Conservation (phyloP, 2,888 invertebrate genomes). For the Seladonia tumulorum region DNA sequence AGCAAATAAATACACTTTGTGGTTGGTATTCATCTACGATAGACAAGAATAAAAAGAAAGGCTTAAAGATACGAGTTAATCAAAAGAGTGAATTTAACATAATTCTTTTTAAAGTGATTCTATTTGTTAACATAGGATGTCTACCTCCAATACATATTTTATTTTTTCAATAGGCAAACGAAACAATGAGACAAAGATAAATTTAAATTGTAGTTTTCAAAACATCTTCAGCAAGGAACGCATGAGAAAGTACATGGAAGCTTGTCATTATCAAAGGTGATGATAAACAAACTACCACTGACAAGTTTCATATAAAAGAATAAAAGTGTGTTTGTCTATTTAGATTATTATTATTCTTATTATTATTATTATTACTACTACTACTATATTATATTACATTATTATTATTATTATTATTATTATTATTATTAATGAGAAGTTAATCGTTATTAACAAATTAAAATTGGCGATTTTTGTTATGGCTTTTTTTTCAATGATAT, state of each 20-base stretch:
- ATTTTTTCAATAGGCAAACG: constrained; percentile 37
- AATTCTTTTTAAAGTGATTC: constrained; percentile 40
- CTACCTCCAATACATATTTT: constrained; percentile 48
- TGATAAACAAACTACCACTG: constrained; percentile 59
- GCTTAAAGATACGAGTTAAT: constrained; percentile 49
- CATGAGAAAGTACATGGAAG: constrained; percentile 62
- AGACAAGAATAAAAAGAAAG: constrained; percentile 6
- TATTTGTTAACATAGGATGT: constrained; percentile 39
- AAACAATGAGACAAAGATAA: constrained; percentile 27
- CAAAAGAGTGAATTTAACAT: constrained; percentile 42
- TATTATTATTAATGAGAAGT: constrained; percentile 72
- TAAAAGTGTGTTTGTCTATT: constrained; percentile 74
- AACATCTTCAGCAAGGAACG: constrained; percentile 67
- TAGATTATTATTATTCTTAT: constrained; percentile 60
- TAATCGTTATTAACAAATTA: constrained; percentile 73
- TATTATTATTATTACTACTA: constrained; percentile 20
- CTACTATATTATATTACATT: constrained; percentile 6
- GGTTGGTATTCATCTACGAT: constrained; percentile 31
- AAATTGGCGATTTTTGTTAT: constrained; percentile 73
- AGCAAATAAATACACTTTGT: constrained; percentile 36
- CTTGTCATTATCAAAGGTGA: constrained; percentile 63
- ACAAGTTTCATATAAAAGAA: constrained; percentile 68
- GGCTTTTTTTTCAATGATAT: constrained; percentile 66
- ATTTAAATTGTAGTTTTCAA: constrained; percentile 44
- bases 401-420: constrained; percentile 25